Evolutionary conservation across 2,113 vertebrate genomes (phyloP).

Genomic region (Neofelis nebulosa): DNA sequence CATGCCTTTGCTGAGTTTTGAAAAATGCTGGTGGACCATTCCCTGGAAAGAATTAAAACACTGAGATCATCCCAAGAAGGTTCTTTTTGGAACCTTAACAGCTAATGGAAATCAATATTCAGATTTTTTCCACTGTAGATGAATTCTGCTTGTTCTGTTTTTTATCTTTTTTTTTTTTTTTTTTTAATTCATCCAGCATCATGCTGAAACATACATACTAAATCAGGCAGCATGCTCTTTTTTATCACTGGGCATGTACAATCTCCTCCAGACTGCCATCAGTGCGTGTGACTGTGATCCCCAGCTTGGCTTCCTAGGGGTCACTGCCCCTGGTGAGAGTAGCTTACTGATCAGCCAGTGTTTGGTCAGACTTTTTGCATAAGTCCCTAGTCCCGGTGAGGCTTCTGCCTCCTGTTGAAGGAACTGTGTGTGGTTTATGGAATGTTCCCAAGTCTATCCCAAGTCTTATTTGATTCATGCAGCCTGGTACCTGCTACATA

Average conservation of each 20-base stretch:
- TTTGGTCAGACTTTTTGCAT: not conserved
- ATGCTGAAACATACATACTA: not conserved
- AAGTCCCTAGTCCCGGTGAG: not conserved
- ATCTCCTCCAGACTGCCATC: not conserved
- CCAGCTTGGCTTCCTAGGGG: not conserved
- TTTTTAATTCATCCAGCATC: not conserved
- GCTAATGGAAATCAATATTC: not conserved
- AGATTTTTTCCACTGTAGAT: not conserved
- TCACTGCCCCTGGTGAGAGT: no score
- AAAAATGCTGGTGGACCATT: not conserved
- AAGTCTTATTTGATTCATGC: not conserved
- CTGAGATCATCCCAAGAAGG: not conserved
- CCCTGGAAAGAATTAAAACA: not conserved
- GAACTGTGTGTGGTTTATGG: not conserved
- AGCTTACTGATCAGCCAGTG: not conserved
- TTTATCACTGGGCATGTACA: not conserved
- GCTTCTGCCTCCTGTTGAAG: not conserved
- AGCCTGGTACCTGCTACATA: no score
- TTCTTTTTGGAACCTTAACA: not conserved
- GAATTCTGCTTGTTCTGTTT: not conserved
- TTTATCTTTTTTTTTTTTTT: not conserved
- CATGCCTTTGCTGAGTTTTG: not conserved
- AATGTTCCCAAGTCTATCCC: not conserved
- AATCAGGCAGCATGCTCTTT: not conserved
- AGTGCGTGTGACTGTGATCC: not conserved